These are phyloP conservation scores for Ephestia elutella DNA, from an alignment of 1,140 invertebrate genomes.

Conservation along the genomic window DNA sequence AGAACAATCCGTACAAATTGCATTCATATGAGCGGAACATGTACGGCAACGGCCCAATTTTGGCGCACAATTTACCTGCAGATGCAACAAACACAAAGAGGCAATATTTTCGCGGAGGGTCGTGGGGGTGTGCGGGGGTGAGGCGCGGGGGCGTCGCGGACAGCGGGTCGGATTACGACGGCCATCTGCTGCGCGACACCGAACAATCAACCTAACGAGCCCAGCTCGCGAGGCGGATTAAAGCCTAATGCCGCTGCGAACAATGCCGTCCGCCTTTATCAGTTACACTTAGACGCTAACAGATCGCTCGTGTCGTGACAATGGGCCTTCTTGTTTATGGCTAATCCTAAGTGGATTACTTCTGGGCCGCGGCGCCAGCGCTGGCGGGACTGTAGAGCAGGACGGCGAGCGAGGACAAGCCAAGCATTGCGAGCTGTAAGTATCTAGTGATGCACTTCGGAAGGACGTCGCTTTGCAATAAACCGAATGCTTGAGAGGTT, in stretches of 20 bases:
- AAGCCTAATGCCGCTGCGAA: slow-evolving; percentile 65
- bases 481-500: too few species aligned
- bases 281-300: slow-evolving; percentile 65
- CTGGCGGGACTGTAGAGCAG: slow-evolving; percentile 12
- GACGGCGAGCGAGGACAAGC: background rate
- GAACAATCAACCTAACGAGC: slow-evolving; percentile 71
- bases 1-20: slow-evolving; percentile 64
- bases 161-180: slow-evolving; percentile 62
- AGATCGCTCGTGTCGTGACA: slow-evolving; percentile 63
- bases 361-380: slow-evolving; percentile 25
- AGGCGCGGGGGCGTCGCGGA: slow-evolving; percentile 29
- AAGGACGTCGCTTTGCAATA: too few species aligned
- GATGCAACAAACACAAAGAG: slow-evolving; percentile 72
- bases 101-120: slow-evolving; percentile 56
- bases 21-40: slow-evolving; percentile 58
- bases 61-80: slow-evolving; percentile 70
- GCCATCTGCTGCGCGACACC: slow-evolving; percentile 61
- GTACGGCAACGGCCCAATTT: slow-evolving; percentile 65
- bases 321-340: slow-evolving; percentile 63
- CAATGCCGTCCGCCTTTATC: slow-evolving; percentile 64
- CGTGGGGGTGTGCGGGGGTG: slow-evolving; percentile 15
- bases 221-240: slow-evolving; percentile 62
- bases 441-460: too few species aligned
- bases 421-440: too few species aligned
- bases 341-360: slow-evolving; percentile 71